A percentile compares a stretch with the other conserved stretches of the same genome.
phyloP scores from a whole-genome alignment of 2,113 vertebrate species.

The Petrocephalus microphthalmus region DNA sequence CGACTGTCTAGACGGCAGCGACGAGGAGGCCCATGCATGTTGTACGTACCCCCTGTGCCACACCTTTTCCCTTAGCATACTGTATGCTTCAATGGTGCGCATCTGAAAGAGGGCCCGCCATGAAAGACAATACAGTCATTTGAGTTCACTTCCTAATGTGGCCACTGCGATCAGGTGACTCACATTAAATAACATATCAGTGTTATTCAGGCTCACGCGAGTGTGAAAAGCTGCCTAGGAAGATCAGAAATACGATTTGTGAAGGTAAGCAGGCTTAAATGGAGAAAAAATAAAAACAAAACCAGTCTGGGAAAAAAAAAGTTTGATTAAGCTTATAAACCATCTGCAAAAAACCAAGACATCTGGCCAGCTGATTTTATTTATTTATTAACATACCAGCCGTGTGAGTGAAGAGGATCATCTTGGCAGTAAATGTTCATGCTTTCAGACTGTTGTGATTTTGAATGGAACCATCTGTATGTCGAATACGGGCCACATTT shows the following conservation, averaged over 20 bases:
- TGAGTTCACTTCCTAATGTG: not conserved
- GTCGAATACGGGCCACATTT: not conserved
- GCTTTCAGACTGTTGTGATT: not conserved
- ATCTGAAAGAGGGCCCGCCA: not conserved
- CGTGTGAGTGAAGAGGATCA: not conserved
- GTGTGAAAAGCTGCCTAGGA: not conserved
- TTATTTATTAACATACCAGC: not conserved
- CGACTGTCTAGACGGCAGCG: conserved; percentile 76
- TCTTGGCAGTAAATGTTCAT: not conserved
- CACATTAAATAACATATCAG: not conserved
- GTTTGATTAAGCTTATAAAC: not conserved
- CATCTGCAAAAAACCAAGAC: not conserved
- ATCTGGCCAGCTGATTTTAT: not conserved
- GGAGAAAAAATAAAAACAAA: not conserved
- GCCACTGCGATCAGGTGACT: not conserved
- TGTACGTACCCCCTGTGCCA: conserved; percentile 54
- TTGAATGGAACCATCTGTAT: not conserved
- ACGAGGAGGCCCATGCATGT: conserved; percentile 66
- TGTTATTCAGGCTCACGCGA: not conserved
- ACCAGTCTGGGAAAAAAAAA: not conserved
- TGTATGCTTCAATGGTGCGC: not conserved
- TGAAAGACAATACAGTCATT: not conserved
- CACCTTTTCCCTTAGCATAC: not conserved
- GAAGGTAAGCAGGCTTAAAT: not conserved
- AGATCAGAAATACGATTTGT: not conserved